Evolutionary conservation across 2,797 vertebrate species (phyloP).

Genomic region (Pseudochromis fuscus): DNA sequence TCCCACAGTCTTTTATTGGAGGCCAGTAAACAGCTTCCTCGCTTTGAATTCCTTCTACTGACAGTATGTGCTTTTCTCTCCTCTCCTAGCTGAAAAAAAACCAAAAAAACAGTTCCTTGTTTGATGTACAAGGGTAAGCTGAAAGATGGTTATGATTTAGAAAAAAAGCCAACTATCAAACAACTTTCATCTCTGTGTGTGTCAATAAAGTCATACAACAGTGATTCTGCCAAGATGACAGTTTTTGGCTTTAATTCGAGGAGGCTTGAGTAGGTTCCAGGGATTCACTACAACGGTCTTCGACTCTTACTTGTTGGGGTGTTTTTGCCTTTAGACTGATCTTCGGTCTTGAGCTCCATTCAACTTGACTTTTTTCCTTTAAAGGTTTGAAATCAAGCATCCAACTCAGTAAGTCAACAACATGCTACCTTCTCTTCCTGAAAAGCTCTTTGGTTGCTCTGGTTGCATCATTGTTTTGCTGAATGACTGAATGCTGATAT

Average conservation of each 20-base stretch:
- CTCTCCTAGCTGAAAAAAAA: too few species aligned
- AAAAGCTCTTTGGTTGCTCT: not conserved
- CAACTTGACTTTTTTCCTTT: too few species aligned
- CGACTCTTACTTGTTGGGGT: not conserved
- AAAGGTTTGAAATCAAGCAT: not conserved
- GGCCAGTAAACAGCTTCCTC: not conserved
- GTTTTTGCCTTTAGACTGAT: not conserved
- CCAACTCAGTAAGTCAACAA: not conserved
- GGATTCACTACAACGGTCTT: not conserved
- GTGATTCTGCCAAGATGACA: not conserved
- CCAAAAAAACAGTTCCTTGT: too few species aligned
- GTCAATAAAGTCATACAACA: not conserved
- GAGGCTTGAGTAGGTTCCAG: not conserved
- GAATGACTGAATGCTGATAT: not conserved
- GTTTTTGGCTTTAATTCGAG: not conserved
- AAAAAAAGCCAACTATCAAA: not conserved
- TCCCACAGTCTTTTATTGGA: not conserved
- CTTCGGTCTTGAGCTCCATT: too few species aligned
- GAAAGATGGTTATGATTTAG: not conserved
- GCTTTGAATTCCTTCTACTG: constrained; percentile 13
- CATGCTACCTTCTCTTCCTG: not conserved
- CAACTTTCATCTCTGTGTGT: not conserved
- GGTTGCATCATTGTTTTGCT: not conserved
- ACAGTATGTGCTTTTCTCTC: not conserved
- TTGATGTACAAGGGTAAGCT: constrained; percentile 2